Percentiles rank a stretch among this genome's conserved stretches.
Conservation (phyloP, 2,113 vertebrate genomes). For the Eonycteris spelaea region DNA sequence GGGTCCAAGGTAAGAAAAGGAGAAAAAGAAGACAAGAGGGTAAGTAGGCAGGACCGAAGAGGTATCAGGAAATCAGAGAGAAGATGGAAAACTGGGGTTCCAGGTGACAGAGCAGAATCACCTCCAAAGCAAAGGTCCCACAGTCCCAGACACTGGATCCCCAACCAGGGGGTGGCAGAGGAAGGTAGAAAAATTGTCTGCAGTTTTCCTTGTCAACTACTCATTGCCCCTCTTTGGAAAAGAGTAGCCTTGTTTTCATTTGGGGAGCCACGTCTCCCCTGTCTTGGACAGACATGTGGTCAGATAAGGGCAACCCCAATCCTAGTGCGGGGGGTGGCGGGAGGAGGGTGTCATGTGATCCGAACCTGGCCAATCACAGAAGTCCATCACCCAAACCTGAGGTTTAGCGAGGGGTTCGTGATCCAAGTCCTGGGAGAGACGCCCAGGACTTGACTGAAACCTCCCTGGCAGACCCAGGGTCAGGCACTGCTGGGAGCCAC, state of each 20-base stretch:
- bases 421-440: accelerated
- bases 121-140: not conserved
- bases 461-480: not conserved
- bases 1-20: not conserved
- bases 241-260: not conserved
- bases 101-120: not conserved
- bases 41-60: not conserved
- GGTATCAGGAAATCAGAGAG: not conserved
- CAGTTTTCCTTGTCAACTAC: no score
- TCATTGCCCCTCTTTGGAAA: not conserved
- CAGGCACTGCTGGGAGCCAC: not conserved
- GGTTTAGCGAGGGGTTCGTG: not conserved
- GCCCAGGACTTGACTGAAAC: not conserved
- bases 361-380: not conserved
- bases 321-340: no score
- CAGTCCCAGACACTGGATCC: not conserved
- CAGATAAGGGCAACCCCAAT: not conserved
- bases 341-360: not conserved
- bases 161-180: no score
- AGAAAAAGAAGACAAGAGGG: not conserved
- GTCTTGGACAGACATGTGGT: not conserved
- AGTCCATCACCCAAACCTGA: not conserved
- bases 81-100: not conserved
- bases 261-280: not conserved
- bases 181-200: accelerated